Conservation (phyloP, 53 echinoderm and acorn worm genomes). For the Antedon mediterranea region DNA sequence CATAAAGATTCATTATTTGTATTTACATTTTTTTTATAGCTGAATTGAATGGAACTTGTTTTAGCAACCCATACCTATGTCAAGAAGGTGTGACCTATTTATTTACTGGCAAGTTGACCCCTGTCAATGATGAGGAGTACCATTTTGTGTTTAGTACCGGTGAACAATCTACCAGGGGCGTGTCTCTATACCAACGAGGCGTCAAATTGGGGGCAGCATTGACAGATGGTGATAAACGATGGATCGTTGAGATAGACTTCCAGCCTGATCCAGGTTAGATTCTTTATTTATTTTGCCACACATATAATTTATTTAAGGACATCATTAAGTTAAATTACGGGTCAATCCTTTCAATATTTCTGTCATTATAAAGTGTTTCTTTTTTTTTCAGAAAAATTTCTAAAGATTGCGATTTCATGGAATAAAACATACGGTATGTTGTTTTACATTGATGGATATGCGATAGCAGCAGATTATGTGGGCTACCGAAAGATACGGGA, state of each 20-base stretch:
- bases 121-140: conserved; percentile 50
- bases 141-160: conserved; percentile 68
- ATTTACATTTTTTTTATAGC: conserved; percentile 13
- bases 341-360: no score
- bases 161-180: conserved; percentile 56
- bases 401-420: conserved; percentile 55
- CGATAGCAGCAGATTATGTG: conserved; percentile 40
- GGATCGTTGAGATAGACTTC: conserved; percentile 51
- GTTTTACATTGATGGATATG: conserved; percentile 44
- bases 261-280: conserved; percentile 9
- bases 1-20: no score
- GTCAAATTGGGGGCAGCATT: conserved; percentile 72
- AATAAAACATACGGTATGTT: conserved; percentile 33
- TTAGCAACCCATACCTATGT: conserved; percentile 45
- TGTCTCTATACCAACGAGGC: conserved; percentile 62
- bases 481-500: conserved; percentile 67
- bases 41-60: conserved; percentile 34
- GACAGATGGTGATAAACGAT: conserved; percentile 52
- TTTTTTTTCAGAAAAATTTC: conserved; percentile 31
- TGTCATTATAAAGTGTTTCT: background rate
- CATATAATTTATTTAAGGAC: no score
- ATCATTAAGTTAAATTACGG: no score
- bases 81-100: conserved; percentile 46
- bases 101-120: conserved; percentile 47
- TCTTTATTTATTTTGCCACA: no score